Base-by-base conservation (phyloP, 2,888 invertebrate species). In the Scrobipalpa atriplicella region DNA sequence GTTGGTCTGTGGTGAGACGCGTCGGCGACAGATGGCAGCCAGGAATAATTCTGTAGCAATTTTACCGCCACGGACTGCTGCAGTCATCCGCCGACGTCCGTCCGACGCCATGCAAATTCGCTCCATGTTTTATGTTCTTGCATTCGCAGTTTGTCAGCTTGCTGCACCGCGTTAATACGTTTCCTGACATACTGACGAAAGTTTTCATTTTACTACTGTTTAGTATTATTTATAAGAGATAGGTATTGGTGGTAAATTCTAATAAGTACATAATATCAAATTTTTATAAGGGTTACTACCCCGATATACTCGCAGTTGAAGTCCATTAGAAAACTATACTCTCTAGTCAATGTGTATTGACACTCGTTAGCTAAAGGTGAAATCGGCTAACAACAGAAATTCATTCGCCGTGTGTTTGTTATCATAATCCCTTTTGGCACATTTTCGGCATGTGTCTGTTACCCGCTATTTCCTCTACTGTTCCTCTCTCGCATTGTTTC, bases 31-130 rank as follows among this genome's bases (percentile, higher is more conserved):
- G 75, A 73, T 78, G 79, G 76, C 68, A 66, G 71, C 76, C 72
- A 75, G 77, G 82, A 79, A 84, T 85, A 85, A 85, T 85, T 84
- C 79, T 78, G 72, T 72, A 78, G 78, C 79, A 81, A 81, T 83
- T 84, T 81, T 80, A 81, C 78, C 75, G 80, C 77, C 78, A 74
- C 83, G 80, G 81, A 81, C 82, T 82, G 84, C 82, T 80, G 71
- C 73, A 78, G 81, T 77, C 80, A 78, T 36, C 77, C 76, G 77
- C 75, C 76, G 73, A 72, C 73, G 75, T 73, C 64, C 63, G 38
- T 13, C 73, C 76, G 73, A 61, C 43, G 51, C 54, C 54, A 56
- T 56, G 54, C 54, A 56, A 56, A 56, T 56, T 56, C 11, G 21
- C 21, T 56, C 29, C 29, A 78, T 78, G 77, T 80, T 80, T 81